A percentile compares a stretch with the other conserved stretches of the same genome.
These are phyloP conservation scores for Sparus aurata DNA, from an alignment of 2,797 vertebrate species.

Conservation along the genomic window DNA sequence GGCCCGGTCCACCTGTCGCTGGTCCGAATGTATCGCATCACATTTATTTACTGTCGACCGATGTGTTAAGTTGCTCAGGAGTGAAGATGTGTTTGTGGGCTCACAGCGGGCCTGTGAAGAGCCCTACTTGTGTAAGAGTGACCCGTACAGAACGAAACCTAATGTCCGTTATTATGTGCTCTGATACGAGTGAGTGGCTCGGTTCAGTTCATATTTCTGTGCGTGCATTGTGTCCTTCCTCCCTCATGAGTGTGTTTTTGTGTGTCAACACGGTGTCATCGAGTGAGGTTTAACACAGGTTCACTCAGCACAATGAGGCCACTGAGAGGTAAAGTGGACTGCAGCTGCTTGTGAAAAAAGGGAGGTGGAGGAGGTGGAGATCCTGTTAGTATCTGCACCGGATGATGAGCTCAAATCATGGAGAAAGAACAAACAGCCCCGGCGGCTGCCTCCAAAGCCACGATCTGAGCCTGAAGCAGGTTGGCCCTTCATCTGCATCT, in stretches of 20 bases:
- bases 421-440: constrained; percentile 41
- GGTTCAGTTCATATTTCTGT: not conserved
- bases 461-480: constrained; percentile 30
- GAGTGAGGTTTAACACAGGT: constrained; percentile 18
- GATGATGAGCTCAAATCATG: constrained; percentile 45
- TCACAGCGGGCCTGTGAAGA: not conserved
- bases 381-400: constrained; percentile 40
- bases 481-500: constrained; percentile 69
- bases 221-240: not conserved
- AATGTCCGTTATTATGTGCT: not conserved
- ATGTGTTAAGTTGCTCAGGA: too few relatives aligned
- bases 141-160: not conserved
- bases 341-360: constrained; percentile 44
- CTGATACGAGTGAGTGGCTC: not conserved
- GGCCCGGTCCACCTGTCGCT: too few relatives aligned
- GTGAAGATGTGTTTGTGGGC: too few relatives aligned
- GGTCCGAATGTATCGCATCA: too few relatives aligned
- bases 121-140: not conserved
- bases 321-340: constrained; percentile 28
- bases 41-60: too few relatives aligned
- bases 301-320: constrained; percentile 38
- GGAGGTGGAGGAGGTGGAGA: constrained; percentile 41
- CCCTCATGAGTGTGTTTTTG: not conserved
- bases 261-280: not conserved
- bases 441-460: constrained; percentile 53